These are phyloP conservation scores for Ceratina australensis DNA, from an alignment of 1,140 invertebrate species.

Conservation along the genomic window DNA sequence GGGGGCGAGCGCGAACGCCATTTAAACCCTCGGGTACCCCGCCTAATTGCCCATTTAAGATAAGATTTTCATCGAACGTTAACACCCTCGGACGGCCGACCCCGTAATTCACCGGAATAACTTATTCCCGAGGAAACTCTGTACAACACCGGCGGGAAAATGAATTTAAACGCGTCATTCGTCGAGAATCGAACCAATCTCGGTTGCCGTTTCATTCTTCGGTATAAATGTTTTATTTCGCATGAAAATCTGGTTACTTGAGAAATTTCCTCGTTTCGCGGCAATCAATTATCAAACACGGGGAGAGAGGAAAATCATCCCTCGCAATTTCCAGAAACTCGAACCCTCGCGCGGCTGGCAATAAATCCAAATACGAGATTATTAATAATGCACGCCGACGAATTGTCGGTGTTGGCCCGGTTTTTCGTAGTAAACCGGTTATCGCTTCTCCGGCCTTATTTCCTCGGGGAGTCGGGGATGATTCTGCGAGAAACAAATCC, in stretches of 20 bases:
- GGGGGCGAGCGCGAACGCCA: slow-evolving; percentile 51
- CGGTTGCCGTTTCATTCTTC: too few relatives aligned
- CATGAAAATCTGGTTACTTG: background rate
- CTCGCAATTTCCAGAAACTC: too few relatives aligned
- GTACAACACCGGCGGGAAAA: background rate
- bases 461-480: slow-evolving; percentile 47
- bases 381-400: slow-evolving; percentile 58
- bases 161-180: background rate
- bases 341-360: slow-evolving; percentile 11
- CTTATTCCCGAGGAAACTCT: background rate
- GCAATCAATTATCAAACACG: slow-evolving; percentile 10
- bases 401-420: slow-evolving; percentile 50
- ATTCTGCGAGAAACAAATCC: slow-evolving; percentile 25
- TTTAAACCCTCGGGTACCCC: slow-evolving; percentile 39
- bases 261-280: slow-evolving; percentile 9
- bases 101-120: background rate
- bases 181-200: background rate
- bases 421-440: slow-evolving; percentile 53
- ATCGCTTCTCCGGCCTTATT: slow-evolving; percentile 51
- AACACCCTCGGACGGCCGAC: slow-evolving; percentile 31
- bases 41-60: slow-evolving; percentile 67
- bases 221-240: too few relatives aligned
- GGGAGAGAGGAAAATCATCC: background rate
- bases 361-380: slow-evolving; percentile 55
- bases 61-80: slow-evolving; percentile 65